phyloP scores from a whole-genome alignment of 2,888 invertebrate species.

The Liposcelis brunnea region DNA sequence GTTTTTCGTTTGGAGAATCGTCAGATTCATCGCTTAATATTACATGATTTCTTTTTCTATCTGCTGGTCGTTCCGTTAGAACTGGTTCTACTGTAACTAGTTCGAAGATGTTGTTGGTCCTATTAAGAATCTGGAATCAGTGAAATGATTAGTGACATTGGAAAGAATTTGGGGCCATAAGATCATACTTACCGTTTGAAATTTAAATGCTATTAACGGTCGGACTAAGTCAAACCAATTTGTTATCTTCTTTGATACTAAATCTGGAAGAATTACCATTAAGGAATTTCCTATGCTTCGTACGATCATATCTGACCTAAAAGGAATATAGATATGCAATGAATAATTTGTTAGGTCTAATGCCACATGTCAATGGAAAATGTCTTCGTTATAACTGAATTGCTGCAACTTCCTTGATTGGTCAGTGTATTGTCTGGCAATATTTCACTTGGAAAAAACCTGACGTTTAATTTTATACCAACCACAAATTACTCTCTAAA shows the following conservation, averaged over 20 bases:
- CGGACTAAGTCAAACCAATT: conserved; percentile 83
- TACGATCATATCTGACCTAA: conserved; percentile 71
- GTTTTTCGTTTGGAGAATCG: conserved; percentile 52
- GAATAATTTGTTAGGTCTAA: too few species aligned
- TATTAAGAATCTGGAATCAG: conserved; percentile 60
- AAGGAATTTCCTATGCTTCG: conserved; percentile 79
- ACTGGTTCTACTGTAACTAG: conserved; percentile 75
- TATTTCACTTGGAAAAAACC: too few species aligned
- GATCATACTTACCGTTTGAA: conserved; percentile 66
- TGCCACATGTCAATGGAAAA: too few species aligned
- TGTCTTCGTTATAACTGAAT: too few species aligned
- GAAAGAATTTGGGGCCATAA: neutral
- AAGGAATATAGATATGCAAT: conserved; percentile 15
- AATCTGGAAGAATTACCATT: conserved; percentile 72
- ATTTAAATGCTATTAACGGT: conserved; percentile 85
- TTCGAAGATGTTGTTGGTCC: conserved; percentile 95
- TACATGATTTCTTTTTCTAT: conserved; percentile 33
- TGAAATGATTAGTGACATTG: too few species aligned
- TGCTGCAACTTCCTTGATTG: too few species aligned
- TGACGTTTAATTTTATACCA: too few species aligned
- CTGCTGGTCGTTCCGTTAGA: conserved; percentile 41
- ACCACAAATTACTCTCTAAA: too few species aligned
- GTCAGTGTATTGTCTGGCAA: too few species aligned
- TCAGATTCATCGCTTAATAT: conserved; percentile 41
- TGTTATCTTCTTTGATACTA: conserved; percentile 76